These are phyloP conservation scores for Urocolius indicus DNA, from an alignment of 2,113 vertebrate genomes.

Conservation along the genomic window DNA sequence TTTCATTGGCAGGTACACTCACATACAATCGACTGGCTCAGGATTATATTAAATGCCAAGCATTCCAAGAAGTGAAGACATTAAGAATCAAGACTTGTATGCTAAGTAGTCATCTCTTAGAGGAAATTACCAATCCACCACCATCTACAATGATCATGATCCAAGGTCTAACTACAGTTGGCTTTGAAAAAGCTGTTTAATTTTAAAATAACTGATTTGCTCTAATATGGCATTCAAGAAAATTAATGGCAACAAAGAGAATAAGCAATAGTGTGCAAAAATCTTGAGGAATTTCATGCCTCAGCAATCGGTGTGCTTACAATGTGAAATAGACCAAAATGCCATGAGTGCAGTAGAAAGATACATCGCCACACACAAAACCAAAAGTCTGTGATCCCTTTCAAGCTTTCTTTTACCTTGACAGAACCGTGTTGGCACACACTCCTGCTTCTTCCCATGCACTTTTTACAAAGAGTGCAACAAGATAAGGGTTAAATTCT, in stretches of 20 bases:
- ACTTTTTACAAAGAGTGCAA: neutral
- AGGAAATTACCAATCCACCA: neutral
- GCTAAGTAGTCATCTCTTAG: neutral
- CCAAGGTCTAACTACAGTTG: neutral
- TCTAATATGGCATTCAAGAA: neutral
- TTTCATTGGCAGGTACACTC: neutral
- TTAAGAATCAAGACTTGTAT: neutral
- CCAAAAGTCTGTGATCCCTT: neutral
- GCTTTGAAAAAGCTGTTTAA: neutral
- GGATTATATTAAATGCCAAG: neutral
- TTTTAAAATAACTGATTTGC: neutral
- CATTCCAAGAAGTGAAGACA: neutral
- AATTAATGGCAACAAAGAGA: neutral
- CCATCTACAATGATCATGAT: neutral
- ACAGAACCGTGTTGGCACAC: neutral
- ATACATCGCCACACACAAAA: neutral
- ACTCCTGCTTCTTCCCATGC: neutral
- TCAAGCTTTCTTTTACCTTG: neutral
- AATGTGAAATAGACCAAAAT: neutral
- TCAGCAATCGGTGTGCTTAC: neutral
- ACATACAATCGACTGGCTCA: neutral
- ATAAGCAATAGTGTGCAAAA: neutral
- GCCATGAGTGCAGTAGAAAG: neutral
- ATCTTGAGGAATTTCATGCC: neutral
- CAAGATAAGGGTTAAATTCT: neutral